Evolutionary conservation across 2,113 vertebrate species (phyloP).

Genomic region (Leucopternis melanops): DNA sequence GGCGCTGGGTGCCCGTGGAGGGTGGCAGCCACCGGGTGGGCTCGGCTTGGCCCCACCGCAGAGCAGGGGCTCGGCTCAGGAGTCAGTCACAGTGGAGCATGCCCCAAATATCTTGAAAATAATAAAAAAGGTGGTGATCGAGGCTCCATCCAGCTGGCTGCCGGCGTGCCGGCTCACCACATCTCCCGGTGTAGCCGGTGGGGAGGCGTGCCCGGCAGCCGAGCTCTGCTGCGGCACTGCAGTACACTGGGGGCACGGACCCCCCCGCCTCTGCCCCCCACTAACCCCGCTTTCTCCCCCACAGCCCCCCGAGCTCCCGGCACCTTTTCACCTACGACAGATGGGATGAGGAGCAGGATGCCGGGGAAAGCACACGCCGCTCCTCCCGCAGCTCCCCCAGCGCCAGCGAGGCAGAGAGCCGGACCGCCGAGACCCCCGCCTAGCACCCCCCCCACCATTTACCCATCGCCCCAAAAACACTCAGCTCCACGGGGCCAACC

Average conservation of each 20-base stretch:
- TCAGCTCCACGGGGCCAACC: not conserved
- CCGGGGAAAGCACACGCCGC: constrained; percentile 61
- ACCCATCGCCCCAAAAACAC: not conserved
- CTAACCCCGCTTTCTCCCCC: not conserved
- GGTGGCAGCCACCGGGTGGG: not conserved
- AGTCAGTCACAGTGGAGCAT: not conserved
- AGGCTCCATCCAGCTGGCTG: not conserved
- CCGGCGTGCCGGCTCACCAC: not conserved
- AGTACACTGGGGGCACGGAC: not conserved
- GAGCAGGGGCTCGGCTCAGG: not conserved
- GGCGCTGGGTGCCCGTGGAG: not conserved
- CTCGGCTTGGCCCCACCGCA: not conserved
- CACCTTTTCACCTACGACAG: constrained; percentile 73
- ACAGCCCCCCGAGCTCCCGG: constrained; percentile 80
- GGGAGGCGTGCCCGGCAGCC: not conserved
- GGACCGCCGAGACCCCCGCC: constrained; percentile 66
- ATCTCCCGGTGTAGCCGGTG: not conserved
- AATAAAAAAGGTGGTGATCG: not conserved
- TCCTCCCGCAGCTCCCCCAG: constrained; percentile 74
- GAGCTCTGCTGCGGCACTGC: not conserved
- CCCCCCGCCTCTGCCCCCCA: not conserved
- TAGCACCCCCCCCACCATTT: not conserved
- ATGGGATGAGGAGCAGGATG: constrained; percentile 85
- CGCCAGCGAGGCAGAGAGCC: constrained; percentile 77
- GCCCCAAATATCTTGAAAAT: not conserved